A percentile compares a stretch with the other conserved stretches of the same genome.
Conservation (phyloP, 1,140 invertebrate genomes). For the Varroa destructor region DNA sequence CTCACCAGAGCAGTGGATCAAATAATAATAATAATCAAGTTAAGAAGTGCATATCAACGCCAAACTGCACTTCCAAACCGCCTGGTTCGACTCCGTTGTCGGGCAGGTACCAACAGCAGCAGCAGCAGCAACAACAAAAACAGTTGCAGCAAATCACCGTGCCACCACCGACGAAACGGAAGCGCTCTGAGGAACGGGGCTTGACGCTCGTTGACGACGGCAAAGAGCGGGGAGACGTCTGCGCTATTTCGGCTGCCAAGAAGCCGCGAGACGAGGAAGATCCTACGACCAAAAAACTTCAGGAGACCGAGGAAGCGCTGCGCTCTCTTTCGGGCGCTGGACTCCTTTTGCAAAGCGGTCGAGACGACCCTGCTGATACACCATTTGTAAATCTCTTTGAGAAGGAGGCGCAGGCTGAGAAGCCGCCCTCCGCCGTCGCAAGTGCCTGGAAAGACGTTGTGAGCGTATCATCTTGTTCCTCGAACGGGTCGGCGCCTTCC, state of each 20-base stretch:
- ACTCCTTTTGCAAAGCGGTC: conserved; percentile 39
- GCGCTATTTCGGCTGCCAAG: not conserved
- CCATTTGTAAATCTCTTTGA: conserved; percentile 70
- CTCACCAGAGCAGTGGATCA: conserved; percentile 20
- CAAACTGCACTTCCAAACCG: too few species aligned
- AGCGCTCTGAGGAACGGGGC: conserved; percentile 17
- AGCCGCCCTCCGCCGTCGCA: conserved; percentile 33
- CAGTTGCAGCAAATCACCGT: too few species aligned
- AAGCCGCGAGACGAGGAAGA: conserved; percentile 22
- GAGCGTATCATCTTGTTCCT: conserved; percentile 45
- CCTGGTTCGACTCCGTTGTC: too few species aligned
- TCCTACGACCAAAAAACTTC: conserved; percentile 39
- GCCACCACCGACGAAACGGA: not conserved
- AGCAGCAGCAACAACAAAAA: too few species aligned
- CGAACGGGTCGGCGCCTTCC: conserved; percentile 33
- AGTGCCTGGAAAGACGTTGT: conserved; percentile 50
- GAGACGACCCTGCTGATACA: conserved; percentile 13
- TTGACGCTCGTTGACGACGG: too few species aligned
- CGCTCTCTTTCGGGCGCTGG: conserved; percentile 57
- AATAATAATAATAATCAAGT: conserved; percentile 26
- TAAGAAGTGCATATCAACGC: not conserved
- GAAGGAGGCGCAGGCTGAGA: conserved; percentile 41
- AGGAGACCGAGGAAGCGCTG: conserved; percentile 68
- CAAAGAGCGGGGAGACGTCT: not conserved
- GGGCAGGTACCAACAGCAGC: too few species aligned